These are phyloP conservation scores for Ictidomys tridecemlineatus DNA, from an alignment of 2,113 vertebrate species.

Conservation along the genomic window DNA sequence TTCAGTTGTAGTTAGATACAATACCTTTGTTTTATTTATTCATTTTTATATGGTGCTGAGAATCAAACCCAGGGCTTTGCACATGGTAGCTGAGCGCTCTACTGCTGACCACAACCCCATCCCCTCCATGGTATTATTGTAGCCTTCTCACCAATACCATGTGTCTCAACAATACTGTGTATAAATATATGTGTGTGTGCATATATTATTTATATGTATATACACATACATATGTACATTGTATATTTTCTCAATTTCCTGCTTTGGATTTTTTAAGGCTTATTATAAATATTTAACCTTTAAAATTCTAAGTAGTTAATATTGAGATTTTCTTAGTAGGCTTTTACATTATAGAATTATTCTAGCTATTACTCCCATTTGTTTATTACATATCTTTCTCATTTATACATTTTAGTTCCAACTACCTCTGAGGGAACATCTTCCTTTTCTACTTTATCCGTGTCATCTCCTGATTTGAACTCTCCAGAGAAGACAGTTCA, in stretches of 20 bases:
- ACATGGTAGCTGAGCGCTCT: no score
- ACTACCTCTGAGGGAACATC: slow-evolving; percentile 67
- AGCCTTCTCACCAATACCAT: not conserved
- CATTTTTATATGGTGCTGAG: no score
- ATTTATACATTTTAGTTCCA: slow-evolving; percentile 77
- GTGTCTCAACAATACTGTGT: no score
- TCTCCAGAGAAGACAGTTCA: slow-evolving; percentile 53
- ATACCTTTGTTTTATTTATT: no score
- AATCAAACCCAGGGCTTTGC: no score
- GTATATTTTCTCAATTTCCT: slow-evolving; percentile 51
- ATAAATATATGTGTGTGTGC: no score
- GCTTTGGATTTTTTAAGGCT: slow-evolving; percentile 49
- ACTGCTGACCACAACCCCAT: no score
- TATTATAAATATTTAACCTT: slow-evolving; percentile 62
- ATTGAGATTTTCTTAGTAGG: slow-evolving; percentile 44
- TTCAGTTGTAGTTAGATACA: no score
- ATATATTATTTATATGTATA: no score
- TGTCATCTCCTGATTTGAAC: slow-evolving; percentile 52
- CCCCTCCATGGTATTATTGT: not conserved
- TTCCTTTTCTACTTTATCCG: slow-evolving; percentile 74
- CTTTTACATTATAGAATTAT: slow-evolving; percentile 22
- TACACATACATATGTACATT: not conserved
- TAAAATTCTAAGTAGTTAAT: slow-evolving; percentile 48
- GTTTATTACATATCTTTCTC: slow-evolving; percentile 61
- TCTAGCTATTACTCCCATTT: slow-evolving; percentile 55